phyloP scores from a whole-genome alignment of 2,888 invertebrate genomes.

The Macrophya annulata region DNA sequence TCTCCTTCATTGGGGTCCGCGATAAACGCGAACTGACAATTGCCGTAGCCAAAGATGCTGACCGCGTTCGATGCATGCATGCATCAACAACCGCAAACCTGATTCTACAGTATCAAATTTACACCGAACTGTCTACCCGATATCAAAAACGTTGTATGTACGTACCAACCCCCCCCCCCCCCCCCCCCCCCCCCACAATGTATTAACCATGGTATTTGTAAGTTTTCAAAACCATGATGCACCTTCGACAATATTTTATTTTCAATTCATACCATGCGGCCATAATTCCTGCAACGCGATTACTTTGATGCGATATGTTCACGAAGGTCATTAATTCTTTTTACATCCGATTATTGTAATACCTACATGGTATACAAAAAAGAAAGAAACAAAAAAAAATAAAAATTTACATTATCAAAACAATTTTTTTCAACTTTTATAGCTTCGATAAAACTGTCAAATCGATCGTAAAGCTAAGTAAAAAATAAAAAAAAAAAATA shows the following conservation, averaged over 20 bases:
- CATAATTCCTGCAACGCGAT: background rate
- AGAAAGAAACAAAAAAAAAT: background rate
- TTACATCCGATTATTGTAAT: background rate
- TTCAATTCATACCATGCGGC: background rate
- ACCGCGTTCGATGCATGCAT: constrained; percentile 23
- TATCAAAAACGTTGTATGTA: constrained; percentile 15
- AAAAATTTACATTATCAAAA: background rate
- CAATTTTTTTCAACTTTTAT: background rate
- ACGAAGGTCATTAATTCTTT: constrained; percentile 1
- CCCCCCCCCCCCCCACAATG: background rate
- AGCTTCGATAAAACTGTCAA: constrained; percentile 22
- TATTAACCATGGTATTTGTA: background rate
- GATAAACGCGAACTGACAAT: constrained; percentile 39
- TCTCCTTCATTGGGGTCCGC: background rate
- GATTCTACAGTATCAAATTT: constrained; percentile 48
- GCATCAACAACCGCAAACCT: constrained; percentile 45
- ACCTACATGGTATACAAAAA: background rate
- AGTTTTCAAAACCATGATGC: background rate
- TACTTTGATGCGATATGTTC: constrained; percentile 16
- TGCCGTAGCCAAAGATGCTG: constrained; percentile 36
- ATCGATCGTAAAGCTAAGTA: background rate
- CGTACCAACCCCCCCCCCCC: no score
- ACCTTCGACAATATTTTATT: background rate
- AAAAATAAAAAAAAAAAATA: background rate
- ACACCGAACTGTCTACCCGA: constrained; percentile 20